Conservation (phyloP, 2,113 vertebrate species). For the Scalopus aquaticus region DNA sequence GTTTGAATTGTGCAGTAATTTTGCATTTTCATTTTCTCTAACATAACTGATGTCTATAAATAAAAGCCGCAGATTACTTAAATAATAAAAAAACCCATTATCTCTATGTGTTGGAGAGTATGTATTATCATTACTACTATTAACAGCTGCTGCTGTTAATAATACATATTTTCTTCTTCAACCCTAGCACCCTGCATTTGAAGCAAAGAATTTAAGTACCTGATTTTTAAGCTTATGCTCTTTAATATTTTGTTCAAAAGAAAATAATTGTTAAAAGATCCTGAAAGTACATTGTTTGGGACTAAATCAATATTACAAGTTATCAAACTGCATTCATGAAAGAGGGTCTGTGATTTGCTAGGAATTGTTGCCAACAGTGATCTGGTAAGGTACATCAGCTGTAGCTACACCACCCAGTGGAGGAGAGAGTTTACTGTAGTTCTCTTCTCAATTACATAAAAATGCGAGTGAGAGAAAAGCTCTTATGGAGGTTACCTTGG, state of each 20-base stretch:
- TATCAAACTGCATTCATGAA: background rate
- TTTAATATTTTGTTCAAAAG: constrained; percentile 44
- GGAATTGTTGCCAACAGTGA: background rate
- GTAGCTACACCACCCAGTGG: background rate
- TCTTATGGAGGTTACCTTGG: background rate
- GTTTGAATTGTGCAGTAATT: constrained; percentile 54
- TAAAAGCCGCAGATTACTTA: constrained; percentile 56
- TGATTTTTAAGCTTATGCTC: constrained; percentile 16
- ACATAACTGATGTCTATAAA: constrained; percentile 61
- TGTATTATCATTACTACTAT: constrained; percentile 26
- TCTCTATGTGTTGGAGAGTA: background rate
- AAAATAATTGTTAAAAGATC: constrained; percentile 38
- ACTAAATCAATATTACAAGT: background rate
- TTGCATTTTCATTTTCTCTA: constrained; percentile 66
- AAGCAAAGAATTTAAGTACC: background rate
- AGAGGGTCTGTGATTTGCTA: background rate
- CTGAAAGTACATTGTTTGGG: background rate
- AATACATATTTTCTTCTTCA: constrained; percentile 62
- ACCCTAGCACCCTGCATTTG: constrained; percentile 21
- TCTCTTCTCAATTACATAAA: background rate
- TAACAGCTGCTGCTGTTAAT: constrained; percentile 63
- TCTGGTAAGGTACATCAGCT: background rate
- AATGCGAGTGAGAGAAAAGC: background rate
- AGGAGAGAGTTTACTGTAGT: background rate
- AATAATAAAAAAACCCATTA: constrained; percentile 62